Base-by-base conservation (phyloP, 2,113 vertebrate genomes). In the Callionymus lyra region DNA sequence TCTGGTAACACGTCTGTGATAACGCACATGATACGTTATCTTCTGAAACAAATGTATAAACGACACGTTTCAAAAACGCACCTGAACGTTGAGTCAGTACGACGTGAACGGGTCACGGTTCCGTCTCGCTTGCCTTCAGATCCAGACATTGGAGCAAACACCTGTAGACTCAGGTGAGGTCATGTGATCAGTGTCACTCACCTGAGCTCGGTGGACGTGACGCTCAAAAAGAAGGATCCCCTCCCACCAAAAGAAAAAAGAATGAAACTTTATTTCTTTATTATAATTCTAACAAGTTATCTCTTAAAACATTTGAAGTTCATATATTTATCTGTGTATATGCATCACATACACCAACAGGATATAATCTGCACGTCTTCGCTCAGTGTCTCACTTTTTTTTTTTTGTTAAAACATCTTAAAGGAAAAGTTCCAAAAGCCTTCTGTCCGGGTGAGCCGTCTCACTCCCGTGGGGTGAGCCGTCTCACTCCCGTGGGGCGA, bases 251-350 rank as follows among this genome's bases (percentile, higher is more conserved):
- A n/a, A n/a, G n/a, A 27, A 27, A 27, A 27, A 27, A 15, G 58
- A 53, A 47, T 68, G 65, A 14, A 74, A 65, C 49, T 65, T 72
- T 72, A 70, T 82, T 85, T 82, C 77, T 85, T 86, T 85, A 87
- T 85, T 87, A 85, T 83, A 85, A 82, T 74, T 84, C 79, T 85
- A 86, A 83, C 82, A 84, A 83, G 82, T 70, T 83, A 79, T 85
- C 70, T 86, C 82, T 86, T 85, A 86, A 86, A 86, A 86, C 83
- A 84, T 81, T 71, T 85, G 75, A 85, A 82, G 79, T 86, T 82
- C 81, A 81, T 84, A 77, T 76, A 72, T 77, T 63, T 62, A 75
- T 77, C 73, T 65, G 70, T 57, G 74, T 82, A 84, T 84, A 84
- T 84, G 82, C 59, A 42, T 64, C 53, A 83, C 79, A 85, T 83